Conservation (phyloP, 1,140 invertebrate genomes). For the Dryas iulia region DNA sequence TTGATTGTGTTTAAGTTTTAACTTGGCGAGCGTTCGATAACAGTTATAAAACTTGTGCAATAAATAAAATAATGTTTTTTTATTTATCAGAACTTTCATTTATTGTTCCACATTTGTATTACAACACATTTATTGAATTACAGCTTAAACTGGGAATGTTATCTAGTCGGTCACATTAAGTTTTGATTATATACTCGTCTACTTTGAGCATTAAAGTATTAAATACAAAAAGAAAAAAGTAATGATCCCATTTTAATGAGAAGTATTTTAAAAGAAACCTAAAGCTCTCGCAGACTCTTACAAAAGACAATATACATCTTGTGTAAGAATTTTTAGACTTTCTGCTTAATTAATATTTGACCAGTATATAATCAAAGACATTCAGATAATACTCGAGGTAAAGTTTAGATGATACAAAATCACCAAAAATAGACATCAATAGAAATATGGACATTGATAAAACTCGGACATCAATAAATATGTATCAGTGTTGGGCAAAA, state of each 20-base stretch:
- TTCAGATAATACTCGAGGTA: slow-evolving; percentile 34
- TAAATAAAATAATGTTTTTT: slow-evolving; percentile 30
- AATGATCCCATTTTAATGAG: too few species aligned
- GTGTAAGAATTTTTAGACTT: too few species aligned
- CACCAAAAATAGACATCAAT: not conserved
- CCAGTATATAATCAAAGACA: not conserved
- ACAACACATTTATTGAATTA: slow-evolving; percentile 24
- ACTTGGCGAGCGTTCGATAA: slow-evolving; percentile 14
- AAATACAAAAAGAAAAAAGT: not conserved
- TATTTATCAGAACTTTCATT: slow-evolving; percentile 25
- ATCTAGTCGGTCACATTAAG: slow-evolving; percentile 27
- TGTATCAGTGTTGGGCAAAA: too few species aligned
- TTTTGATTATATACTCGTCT: not conserved
- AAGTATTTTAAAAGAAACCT: too few species aligned
- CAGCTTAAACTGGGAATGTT: slow-evolving; percentile 42
- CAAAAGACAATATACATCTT: too few species aligned
- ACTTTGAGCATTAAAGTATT: too few species aligned
- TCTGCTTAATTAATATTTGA: too few species aligned
- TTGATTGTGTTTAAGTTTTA: not conserved
- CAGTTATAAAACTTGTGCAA: slow-evolving; percentile 28
- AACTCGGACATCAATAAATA: not conserved
- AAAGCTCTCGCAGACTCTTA: too few species aligned
- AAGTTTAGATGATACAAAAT: slow-evolving; percentile 17
- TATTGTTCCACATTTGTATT: slow-evolving; percentile 25
- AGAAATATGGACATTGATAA: not conserved